Base-by-base conservation (phyloP, 2,797 vertebrate species). In the Percopsis omiscomaycus region DNA sequence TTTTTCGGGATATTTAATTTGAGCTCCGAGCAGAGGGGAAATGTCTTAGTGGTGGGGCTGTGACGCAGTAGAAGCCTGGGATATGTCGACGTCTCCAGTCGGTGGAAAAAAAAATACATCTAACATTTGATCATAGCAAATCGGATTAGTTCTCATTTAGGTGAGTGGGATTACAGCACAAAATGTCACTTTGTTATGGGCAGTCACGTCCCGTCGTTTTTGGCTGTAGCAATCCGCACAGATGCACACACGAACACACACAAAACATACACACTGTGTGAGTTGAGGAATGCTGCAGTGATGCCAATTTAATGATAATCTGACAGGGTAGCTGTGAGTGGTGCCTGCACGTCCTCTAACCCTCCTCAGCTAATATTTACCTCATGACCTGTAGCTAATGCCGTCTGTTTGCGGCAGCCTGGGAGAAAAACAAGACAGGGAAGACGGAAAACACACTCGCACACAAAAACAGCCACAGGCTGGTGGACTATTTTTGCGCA, bases 171-270 rank as follows among this genome's bases (percentile, higher is more conserved):
- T 89, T 88, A 85, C 16, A 63, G 57, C 71, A 68, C 73, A 85
- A 90, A 89, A 89, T 90, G 88, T 89, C 86, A 87, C 83, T 89
- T 87, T 89, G 86, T 88, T 90, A 90, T 90, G 88, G 89, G 83
- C 82, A 85, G 86, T 87, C 88, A 89, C 86, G 86, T 86, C 81
- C 79, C 81, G 15, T 85, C 66, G 22, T 48, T 32, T 75, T 80
- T 68, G 78, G 73, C 81, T 58, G 64, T 61, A 69, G 66, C 16
- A 55, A 22, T 37, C 10, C 47, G 16, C 57, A 51, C 52, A 44
- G 55, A 50, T 44, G 61, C 37, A 46, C 50, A 47, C 51, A 37
- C 50, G n/a, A 37, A 54, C 61, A 54, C 61, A 54, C 52, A 55
- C 44, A 30, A 47, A 16, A 29, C 22, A 37, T 52, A 55, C 58